Percentiles rank a stretch among this genome's conserved stretches.
These are phyloP conservation scores for Nymphalis polychloros DNA, from an alignment of 2,888 invertebrate species.

Conservation along the genomic window DNA sequence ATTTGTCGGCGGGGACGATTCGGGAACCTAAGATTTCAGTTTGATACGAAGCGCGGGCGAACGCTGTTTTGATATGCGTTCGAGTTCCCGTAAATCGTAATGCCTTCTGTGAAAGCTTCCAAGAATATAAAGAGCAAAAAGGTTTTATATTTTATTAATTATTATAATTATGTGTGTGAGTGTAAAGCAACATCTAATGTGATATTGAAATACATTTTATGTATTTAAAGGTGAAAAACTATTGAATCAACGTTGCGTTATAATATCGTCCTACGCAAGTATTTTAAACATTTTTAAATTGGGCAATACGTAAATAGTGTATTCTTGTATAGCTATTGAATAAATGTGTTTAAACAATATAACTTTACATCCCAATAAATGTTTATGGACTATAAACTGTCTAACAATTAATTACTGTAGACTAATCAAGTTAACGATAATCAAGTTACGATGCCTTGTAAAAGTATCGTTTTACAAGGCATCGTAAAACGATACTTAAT, in stretches of 20 bases:
- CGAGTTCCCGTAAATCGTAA: conserved; percentile 42
- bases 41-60: conserved; percentile 55
- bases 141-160: conserved; percentile 40
- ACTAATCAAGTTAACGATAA: not conserved
- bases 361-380: not conserved
- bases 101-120: conserved; percentile 45
- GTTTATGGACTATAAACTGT: not conserved
- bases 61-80: conserved; percentile 53
- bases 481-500: not conserved
- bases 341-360: not conserved
- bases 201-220: not conserved
- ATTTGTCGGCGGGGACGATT: conserved; percentile 31
- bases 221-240: not conserved
- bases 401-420: not conserved
- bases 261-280: conserved; percentile 6
- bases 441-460: no score
- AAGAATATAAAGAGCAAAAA: conserved; percentile 49
- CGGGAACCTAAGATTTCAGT: conserved; percentile 56
- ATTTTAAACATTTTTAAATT: conserved; percentile 3
- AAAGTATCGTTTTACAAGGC: no score
- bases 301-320: not conserved
- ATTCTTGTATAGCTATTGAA: not conserved
- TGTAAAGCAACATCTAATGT: not conserved
- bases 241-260: not conserved
- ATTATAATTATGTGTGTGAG: not conserved